phyloP scores from a whole-genome alignment of 2,797 vertebrate genomes.

The Pseudopleuronectes americanus region DNA sequence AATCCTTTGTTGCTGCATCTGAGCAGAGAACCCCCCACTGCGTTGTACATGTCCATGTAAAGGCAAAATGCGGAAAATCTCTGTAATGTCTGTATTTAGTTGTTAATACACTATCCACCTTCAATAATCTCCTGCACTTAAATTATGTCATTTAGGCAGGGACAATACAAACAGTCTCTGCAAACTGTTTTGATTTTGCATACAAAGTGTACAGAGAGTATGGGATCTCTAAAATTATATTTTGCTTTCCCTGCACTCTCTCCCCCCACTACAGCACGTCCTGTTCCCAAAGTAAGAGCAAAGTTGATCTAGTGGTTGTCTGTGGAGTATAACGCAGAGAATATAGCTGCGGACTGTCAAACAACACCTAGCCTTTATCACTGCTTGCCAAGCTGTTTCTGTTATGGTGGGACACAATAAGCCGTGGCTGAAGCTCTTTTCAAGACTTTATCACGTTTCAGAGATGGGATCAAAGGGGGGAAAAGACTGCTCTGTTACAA shows the following conservation, averaged over 20 bases:
- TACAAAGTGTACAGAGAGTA: neutral
- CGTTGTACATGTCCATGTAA: too few species aligned
- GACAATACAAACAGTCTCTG: neutral
- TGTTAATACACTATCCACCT: too few species aligned
- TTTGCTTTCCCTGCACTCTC: neutral
- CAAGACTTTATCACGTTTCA: conserved; percentile 8
- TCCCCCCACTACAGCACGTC: neutral
- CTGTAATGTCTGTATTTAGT: too few species aligned
- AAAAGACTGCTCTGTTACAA: neutral
- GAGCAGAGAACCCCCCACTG: too few species aligned
- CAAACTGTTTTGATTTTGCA: neutral
- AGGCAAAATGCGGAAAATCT: too few species aligned
- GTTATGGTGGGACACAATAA: conserved; percentile 11
- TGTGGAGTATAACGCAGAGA: neutral
- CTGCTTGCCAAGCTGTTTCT: neutral
- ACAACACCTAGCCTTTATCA: conserved; percentile 26
- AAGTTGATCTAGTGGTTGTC: neutral
- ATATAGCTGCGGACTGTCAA: conserved; percentile 30
- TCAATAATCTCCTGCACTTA: too few species aligned
- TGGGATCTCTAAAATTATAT: neutral
- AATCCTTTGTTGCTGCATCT: too few species aligned
- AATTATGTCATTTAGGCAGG: too few species aligned
- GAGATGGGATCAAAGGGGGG: neutral
- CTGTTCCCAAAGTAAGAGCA: conserved; percentile 6
- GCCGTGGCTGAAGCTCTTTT: conserved; percentile 18